Evolutionary conservation across 2,113 vertebrate genomes (phyloP).

Genomic region (Stigmatopora argus): DNA sequence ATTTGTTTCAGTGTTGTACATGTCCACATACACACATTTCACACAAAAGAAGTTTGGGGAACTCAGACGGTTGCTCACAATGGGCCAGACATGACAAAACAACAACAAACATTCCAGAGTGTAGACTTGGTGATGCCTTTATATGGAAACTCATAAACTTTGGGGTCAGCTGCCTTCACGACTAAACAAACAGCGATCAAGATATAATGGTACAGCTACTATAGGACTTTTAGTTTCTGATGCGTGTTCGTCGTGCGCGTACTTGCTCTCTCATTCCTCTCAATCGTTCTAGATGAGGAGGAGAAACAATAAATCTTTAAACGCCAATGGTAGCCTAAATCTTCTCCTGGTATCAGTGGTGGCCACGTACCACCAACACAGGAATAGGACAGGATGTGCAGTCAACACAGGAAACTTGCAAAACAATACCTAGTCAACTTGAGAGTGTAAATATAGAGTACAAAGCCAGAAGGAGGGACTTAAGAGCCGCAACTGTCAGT

Average conservation of each 20-base stretch:
- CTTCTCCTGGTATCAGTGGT: neutral
- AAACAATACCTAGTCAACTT: conserved; percentile 61
- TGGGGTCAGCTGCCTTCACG: conserved; percentile 33
- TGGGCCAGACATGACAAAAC: conserved; percentile 36
- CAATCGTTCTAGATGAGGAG: neutral
- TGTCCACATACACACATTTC: conserved; percentile 5
- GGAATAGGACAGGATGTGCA: conserved; percentile 48
- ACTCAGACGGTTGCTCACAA: conserved; percentile 27
- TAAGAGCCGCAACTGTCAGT: neutral
- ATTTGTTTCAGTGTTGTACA: conserved; percentile 13
- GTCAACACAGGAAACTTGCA: conserved; percentile 55
- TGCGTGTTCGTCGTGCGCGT: neutral
- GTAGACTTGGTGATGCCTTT: conserved; percentile 67
- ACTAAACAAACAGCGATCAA: conserved; percentile 41
- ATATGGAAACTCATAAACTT: conserved; percentile 61
- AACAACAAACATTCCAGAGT: conserved; percentile 65
- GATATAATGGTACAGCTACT: neutral
- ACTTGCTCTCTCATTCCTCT: neutral
- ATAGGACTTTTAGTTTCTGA: neutral
- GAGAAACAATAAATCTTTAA: conserved; percentile 38
- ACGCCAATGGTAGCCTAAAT: conserved; percentile 5
- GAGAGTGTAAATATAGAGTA: conserved; percentile 54
- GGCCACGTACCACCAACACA: conserved; percentile 16
- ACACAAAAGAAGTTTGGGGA: neutral
- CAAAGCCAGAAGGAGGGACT: conserved; percentile 13